phyloP scores from a whole-genome alignment of 2,113 vertebrate species.

The Bos indicus region DNA sequence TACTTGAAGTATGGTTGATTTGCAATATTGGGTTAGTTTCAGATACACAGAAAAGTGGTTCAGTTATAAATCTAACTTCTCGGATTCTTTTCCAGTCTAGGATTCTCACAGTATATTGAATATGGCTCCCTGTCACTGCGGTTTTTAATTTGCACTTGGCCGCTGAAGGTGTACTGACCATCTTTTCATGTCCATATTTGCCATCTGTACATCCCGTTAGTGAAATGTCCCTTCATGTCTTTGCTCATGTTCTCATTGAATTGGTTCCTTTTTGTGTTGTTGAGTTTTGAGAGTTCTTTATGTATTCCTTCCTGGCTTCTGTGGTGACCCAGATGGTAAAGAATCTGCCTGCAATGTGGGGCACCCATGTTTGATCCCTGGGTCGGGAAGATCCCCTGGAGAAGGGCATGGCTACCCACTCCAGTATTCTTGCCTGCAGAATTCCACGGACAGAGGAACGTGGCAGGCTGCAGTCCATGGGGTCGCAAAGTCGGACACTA shows the following conservation, averaged over 20 bases:
- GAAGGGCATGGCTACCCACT: background rate
- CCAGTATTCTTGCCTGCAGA: background rate
- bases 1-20: background rate
- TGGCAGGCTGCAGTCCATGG: background rate
- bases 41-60: background rate
- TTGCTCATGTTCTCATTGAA: background rate
- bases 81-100: background rate
- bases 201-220: background rate
- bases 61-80: background rate
- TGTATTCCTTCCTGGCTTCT: background rate
- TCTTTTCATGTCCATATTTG: background rate
- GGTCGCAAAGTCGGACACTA: fast-evolving
- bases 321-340: background rate
- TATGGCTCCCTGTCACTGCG: background rate
- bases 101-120: background rate
- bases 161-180: background rate
- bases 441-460: background rate
- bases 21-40: background rate
- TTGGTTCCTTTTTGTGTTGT: background rate
- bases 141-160: background rate
- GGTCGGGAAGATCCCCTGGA: background rate
- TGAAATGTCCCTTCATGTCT: background rate
- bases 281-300: background rate
- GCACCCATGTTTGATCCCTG: background rate
- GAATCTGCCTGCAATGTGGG: background rate